Base-by-base conservation (phyloP, 2,113 vertebrate genomes). In the Struthidea cinerea region DNA sequence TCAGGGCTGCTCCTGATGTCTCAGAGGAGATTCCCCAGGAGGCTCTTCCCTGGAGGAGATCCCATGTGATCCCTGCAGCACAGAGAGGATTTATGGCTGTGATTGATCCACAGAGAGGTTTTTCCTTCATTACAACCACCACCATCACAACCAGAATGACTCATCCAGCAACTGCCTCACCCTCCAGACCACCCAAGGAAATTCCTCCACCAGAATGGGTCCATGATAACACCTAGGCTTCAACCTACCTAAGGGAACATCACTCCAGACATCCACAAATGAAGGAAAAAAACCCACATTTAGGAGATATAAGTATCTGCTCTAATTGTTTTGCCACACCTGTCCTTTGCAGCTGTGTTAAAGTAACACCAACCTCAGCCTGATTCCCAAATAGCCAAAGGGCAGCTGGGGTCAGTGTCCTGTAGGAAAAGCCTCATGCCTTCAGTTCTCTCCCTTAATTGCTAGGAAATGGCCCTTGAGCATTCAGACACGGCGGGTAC, bases 391-490 rank as follows among this genome's bases (percentile, higher is more conserved):
- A 39, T 1, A 42, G 70, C 55, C 28, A 59, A 74, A 61, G 73
- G 52, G 68, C 52, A 79, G 50, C 68, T 86, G 26, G 76, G 32
- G 56, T 91, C 94, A 94, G 87, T 50, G 37, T 42, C n/a, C 55
- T 64, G 14, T 39, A 37, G 55, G 76, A 95, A 93, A 52, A 96
- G n/a, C 35, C 32, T 78, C 63, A 3, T 76, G 59, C 18, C 63
- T 74, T 87, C 50, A 87, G 77, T 87, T 92, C 49, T 95, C 71
- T 59, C 11, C 42, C 41, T 93, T 97, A 91, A 94, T 82, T 85
- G 59, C 94, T 23, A 73, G 42, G 37, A 96, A 97, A 95, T 50
- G 52, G n/a, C 41, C 71, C 39, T 37, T 53, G 52, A 57, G 79
- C 83, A 80, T 57, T 86, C 90, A 89, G 83, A 80, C 30, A 89